phyloP scores from a whole-genome alignment of 1,140 invertebrate species.

The Papilio polyxenes region DNA sequence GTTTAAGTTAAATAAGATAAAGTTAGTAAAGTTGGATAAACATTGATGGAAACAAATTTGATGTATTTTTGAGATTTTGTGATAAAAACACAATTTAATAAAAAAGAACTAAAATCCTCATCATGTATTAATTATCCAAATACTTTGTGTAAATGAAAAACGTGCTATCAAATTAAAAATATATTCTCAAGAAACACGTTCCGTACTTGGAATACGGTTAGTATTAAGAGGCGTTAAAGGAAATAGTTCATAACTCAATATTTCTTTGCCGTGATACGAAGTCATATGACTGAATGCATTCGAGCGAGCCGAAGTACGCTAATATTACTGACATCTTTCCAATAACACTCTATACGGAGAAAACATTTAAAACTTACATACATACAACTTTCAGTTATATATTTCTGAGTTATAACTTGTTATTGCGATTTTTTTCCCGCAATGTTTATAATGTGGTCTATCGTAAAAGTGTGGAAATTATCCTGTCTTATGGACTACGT shows the following conservation, averaged over 20 bases:
- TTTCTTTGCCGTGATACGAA: constrained; percentile 11
- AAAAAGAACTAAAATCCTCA: too few relatives aligned
- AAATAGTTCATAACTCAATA: constrained; percentile 28
- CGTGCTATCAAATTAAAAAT: background rate
- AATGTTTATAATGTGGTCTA: background rate
- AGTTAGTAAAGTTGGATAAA: background rate
- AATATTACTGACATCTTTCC: constrained; percentile 25
- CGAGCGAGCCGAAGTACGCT: constrained; percentile 24
- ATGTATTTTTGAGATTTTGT: background rate
- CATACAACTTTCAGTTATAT: background rate
- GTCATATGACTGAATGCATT: constrained; percentile 24
- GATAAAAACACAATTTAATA: too few relatives aligned
- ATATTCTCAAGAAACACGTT: background rate
- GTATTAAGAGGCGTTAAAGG: background rate
- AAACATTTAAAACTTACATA: background rate
- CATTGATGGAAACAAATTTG: background rate
- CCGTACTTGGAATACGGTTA: background rate
- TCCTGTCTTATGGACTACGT: background rate
- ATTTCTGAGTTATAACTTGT: background rate
- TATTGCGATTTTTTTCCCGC: background rate
- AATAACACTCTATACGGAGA: background rate
- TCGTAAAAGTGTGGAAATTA: background rate
- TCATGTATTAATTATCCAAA: too few relatives aligned
- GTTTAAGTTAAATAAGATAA: background rate
- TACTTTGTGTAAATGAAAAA: background rate